Evolutionary conservation across 37 sponge, comb jelly and placozoan genomes (phyloP), one percentile per base, ranked within the genome.

Genomic region (Bolinopsis microptera): DNA sequence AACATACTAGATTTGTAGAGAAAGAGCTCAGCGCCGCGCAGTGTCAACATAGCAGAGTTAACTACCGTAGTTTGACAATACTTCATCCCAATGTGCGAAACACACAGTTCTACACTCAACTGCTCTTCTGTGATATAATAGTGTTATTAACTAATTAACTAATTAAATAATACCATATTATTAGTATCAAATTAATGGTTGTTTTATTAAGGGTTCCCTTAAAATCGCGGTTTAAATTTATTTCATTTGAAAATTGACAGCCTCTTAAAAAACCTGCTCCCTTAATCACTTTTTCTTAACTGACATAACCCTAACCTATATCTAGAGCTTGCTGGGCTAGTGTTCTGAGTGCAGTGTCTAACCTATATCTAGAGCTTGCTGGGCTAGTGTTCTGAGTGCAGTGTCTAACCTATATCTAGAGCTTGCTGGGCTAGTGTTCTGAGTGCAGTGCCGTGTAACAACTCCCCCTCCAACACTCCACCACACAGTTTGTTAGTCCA

Each of bases 1-100:
- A 28, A 28, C 31, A 28, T 16, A 86, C 90, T 38, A 1, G 41
- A 41, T 86, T 86, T 86, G 90, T 86, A 86, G 27, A 86, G 90
- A 38, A 86, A 86, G 38, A 86, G 41, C 90, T 86, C 90, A 21
- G 36, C 23, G 0, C 90, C 90, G 3, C 90, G 40, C 0, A 86
- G 8, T n/a, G 90, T 39, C 5, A 39, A 40, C 90, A 86, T 86
- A 1, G 36, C 90, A 41, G 61, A 41, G 90, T 40, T 86, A 41
- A 86, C 90, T 2, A 86, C 36, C 0, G 61, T 86, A 5, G 90
- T 86, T 22, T 39, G 34, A 86, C 90, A 86, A 38, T 25, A 86
- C 90, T 86, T 86, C 1, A 41, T 26, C 3, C 90, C 90, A 41
- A 86, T 41, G 24, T 24, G 13, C 2, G 90, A 86, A 18, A 86